Evolutionary conservation across 2,797 vertebrate genomes (phyloP).

Genomic region (Pangasius sanitwongsei): DNA sequence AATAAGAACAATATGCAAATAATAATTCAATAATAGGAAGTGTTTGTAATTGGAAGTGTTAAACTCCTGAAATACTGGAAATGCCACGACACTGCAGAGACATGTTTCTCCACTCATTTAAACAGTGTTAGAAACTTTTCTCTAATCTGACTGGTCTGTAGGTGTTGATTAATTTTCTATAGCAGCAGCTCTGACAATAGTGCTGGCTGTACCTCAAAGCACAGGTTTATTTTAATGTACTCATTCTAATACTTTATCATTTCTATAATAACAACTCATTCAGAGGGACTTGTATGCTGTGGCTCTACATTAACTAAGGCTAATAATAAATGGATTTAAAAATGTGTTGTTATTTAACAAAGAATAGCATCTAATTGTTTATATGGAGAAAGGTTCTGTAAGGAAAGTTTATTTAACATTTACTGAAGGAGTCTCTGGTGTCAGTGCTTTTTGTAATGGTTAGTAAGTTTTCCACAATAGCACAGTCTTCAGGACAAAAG

Average conservation of each 20-base stretch:
- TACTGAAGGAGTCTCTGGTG: not conserved
- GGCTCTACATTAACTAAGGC: not conserved
- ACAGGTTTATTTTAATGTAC: not conserved
- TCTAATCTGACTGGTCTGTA: not conserved
- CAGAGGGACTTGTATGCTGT: not conserved
- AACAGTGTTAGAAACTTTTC: not conserved
- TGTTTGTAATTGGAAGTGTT: not conserved
- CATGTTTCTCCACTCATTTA: not conserved
- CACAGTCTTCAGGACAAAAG: not conserved
- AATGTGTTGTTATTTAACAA: not conserved
- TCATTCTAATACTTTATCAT: not conserved
- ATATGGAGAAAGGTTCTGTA: not conserved
- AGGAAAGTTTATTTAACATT: not conserved
- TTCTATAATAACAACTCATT: not conserved
- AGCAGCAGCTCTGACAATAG: not conserved
- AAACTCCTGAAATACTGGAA: slow-evolving; percentile 7
- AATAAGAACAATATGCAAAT: not conserved
- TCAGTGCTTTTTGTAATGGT: not conserved
- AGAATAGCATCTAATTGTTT: not conserved
- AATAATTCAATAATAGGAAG: not conserved
- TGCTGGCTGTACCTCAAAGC: not conserved
- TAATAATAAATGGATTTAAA: not conserved
- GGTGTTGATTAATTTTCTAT: not conserved
- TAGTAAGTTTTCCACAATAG: not conserved
- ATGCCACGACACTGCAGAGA: not conserved